Percentiles rank a stretch among this genome's conserved stretches.
Conservation (phyloP, 2,113 vertebrate genomes). For the Turnix velox region DNA sequence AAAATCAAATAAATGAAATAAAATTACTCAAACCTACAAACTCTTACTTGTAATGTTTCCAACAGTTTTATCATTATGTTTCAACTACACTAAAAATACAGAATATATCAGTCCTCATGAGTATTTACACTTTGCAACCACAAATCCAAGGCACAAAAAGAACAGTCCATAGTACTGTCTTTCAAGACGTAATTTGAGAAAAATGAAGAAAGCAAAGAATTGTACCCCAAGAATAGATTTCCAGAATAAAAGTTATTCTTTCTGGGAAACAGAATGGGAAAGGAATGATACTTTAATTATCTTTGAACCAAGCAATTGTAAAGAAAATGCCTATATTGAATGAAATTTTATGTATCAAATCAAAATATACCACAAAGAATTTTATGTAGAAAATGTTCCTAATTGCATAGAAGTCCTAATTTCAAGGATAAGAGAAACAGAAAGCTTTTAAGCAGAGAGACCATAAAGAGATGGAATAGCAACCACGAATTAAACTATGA, state of each 20-base stretch:
- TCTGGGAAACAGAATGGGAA: background rate
- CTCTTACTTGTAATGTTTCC: background rate
- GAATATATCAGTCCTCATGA: background rate
- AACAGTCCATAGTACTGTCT: background rate
- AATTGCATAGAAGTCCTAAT: background rate
- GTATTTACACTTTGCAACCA: background rate
- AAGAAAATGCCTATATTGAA: background rate
- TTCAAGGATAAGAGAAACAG: background rate
- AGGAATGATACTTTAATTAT: background rate
- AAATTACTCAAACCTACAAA: background rate
- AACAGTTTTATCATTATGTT: background rate
- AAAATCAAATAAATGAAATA: background rate
- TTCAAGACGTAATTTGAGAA: background rate
- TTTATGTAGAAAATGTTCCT: background rate
- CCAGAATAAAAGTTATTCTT: background rate
- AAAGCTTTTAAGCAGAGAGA: background rate
- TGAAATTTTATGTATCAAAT: background rate
- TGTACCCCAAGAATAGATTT: background rate
- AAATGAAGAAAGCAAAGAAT: background rate
- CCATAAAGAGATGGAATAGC: background rate
- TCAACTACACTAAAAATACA: background rate
- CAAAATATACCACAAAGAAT: background rate
- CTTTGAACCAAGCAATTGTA: background rate
- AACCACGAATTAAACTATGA: background rate
- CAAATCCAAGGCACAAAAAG: background rate